Evolutionary conservation across 64 coral and sea anemone species (phyloP).

Genomic region (Dendronephthya gigantea): DNA sequence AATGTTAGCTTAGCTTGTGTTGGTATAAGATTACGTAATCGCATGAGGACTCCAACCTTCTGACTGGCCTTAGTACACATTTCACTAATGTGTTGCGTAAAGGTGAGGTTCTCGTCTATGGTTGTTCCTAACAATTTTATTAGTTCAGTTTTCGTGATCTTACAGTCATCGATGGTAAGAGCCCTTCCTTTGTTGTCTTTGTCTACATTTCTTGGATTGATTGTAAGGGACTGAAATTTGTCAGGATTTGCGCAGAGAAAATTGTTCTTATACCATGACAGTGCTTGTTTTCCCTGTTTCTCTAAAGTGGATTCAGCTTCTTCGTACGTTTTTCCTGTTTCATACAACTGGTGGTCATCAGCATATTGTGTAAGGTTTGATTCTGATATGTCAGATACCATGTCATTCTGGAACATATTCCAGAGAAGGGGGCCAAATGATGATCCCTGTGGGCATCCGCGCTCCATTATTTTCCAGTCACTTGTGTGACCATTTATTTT

Average conservation of each 20-base stretch:
- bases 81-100: neutral
- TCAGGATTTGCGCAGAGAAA: neutral
- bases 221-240: neutral
- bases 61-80: neutral
- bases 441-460: neutral
- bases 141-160: neutral
- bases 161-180: neutral
- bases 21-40: neutral
- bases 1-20: neutral
- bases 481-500: neutral
- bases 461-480: neutral
- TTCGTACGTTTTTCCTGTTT: neutral
- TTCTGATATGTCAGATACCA: neutral
- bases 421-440: neutral
- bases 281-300: neutral
- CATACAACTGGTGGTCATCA: slow-evolving; percentile 12
- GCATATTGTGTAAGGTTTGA: neutral
- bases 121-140: neutral
- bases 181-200: neutral
- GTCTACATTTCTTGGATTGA: neutral
- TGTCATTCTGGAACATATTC: slow-evolving; percentile 19
- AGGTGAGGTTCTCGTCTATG: neutral
- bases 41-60: neutral
- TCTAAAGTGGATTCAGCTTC: neutral
- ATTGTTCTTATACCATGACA: neutral